Evolutionary conservation across 1,140 invertebrate genomes (phyloP).

Genomic region (Chelonus insularis): DNA sequence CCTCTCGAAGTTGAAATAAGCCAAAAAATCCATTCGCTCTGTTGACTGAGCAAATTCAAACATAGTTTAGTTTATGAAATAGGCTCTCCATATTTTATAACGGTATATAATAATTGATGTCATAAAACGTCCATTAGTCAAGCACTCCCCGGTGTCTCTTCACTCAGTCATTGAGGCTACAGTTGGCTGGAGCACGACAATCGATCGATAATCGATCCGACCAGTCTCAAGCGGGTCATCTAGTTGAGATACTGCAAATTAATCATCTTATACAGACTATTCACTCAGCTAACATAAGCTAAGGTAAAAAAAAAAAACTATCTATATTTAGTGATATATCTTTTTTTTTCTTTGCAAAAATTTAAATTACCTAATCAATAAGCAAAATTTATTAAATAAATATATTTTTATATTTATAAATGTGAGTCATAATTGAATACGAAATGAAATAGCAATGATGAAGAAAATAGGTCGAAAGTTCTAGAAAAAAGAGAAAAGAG

Average conservation of each 20-base stretch:
- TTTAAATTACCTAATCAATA: too few relatives aligned
- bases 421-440: too few relatives aligned
- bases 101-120: constrained; percentile 48
- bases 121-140: constrained; percentile 55
- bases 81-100: constrained; percentile 53
- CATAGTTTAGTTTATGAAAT: neutral
- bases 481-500: neutral
- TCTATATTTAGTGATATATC: too few relatives aligned
- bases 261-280: neutral
- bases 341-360: too few relatives aligned
- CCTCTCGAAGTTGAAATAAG: too few relatives aligned
- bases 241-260: neutral
- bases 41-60: too few relatives aligned
- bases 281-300: neutral
- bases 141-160: constrained; percentile 28
- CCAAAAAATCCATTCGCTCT: too few relatives aligned
- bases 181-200: constrained; percentile 1
- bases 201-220: neutral
- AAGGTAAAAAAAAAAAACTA: too few relatives aligned
- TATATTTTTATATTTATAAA: too few relatives aligned
- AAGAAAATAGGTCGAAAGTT: neutral
- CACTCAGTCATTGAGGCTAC: constrained; percentile 10
- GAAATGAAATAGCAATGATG: too few relatives aligned
- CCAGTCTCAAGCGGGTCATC: constrained; percentile 1
- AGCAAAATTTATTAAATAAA: too few relatives aligned